Percentiles rank a stretch among this genome's conserved stretches.
Conservation (phyloP, 2,113 vertebrate species). For the Lycaon pictus region DNA sequence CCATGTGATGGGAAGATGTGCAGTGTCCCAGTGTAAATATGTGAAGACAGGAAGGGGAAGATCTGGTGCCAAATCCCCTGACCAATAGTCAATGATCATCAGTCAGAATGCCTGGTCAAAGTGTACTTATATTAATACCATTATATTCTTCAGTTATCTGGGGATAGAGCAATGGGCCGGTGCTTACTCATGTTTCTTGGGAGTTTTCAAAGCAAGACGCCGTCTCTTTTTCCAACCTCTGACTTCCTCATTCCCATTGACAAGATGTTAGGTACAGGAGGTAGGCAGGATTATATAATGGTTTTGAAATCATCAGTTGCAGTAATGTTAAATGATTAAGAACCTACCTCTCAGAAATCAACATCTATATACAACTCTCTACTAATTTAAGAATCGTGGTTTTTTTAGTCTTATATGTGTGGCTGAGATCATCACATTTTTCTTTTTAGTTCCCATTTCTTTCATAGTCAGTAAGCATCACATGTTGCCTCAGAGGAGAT, state of each 20-base stretch:
- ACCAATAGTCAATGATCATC: not conserved
- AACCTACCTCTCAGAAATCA: not conserved
- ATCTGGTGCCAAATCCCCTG: not conserved
- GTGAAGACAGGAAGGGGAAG: not conserved
- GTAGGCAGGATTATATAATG: not conserved
- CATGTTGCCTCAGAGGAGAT: not conserved
- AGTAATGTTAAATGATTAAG: not conserved
- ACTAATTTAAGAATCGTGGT: not conserved
- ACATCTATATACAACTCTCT: not conserved
- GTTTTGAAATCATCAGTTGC: not conserved
- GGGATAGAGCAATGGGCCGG: not conserved
- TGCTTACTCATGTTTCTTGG: not conserved
- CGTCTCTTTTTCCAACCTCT: not conserved
- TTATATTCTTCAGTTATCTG: not conserved
- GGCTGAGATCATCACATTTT: not conserved
- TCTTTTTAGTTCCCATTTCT: not conserved
- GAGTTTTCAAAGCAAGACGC: not conserved
- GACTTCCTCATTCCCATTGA: not conserved
- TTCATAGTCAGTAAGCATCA: constrained; percentile 22
- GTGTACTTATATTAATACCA: not conserved
- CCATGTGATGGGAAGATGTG: not conserved
- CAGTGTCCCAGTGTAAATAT: not conserved
- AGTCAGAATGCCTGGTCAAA: not conserved
- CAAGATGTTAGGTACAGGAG: not conserved
- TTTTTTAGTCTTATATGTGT: not conserved